phyloP scores from a whole-genome alignment of 2,113 vertebrate species.

The Willisornis vidua region DNA sequence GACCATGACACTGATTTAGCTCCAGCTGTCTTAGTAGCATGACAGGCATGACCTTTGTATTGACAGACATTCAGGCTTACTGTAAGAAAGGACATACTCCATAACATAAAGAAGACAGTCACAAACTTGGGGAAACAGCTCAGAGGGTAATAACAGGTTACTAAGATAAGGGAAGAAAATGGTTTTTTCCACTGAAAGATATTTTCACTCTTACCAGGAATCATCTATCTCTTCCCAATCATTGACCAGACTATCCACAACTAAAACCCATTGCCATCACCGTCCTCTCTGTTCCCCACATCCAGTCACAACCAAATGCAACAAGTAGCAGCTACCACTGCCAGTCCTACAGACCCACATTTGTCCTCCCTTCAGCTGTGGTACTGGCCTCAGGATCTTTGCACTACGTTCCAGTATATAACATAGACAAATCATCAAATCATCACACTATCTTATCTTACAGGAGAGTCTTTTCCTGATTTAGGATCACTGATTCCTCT shows the following conservation, averaged over 20 bases:
- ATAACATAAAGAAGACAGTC: not conserved
- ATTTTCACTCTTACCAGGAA: not conserved
- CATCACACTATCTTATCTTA: not conserved
- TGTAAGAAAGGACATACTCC: not conserved
- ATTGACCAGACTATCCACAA: not conserved
- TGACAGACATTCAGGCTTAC: not conserved
- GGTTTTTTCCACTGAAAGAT: not conserved
- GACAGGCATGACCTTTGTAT: not conserved
- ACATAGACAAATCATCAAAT: not conserved
- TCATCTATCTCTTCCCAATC: not conserved
- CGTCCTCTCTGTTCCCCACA: not conserved
- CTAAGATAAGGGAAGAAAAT: not conserved
- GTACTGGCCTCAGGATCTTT: not conserved
- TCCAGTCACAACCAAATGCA: not conserved
- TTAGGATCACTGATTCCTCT: not conserved
- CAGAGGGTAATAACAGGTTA: not conserved
- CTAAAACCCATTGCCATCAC: not conserved
- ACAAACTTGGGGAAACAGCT: not conserved
- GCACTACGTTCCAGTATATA: accelerated
- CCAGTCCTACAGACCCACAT: not conserved
- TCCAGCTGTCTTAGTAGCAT: not conserved
- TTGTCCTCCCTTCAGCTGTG: not conserved
- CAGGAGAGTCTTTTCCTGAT: not conserved
- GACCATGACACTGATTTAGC: not conserved
- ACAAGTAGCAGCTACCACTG: not conserved